These are phyloP conservation scores for Gobio gobio DNA, from an alignment of 2,113 vertebrate species.

Conservation along the genomic window DNA sequence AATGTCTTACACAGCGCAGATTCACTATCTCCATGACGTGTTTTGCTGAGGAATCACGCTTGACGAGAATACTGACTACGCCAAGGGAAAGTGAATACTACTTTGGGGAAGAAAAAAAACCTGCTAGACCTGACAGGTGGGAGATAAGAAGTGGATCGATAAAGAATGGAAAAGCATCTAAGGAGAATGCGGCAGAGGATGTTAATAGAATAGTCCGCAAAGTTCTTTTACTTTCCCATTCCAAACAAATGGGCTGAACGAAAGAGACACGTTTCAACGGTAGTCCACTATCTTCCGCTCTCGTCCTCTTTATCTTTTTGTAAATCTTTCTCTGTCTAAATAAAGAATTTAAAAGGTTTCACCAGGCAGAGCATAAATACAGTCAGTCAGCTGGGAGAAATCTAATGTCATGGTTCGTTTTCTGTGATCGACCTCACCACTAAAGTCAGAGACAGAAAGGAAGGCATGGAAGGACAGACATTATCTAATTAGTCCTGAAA, in stretches of 20 bases:
- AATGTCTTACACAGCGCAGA: constrained; percentile 30
- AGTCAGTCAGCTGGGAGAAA: neutral
- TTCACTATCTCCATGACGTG: neutral
- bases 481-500: constrained; percentile 17
- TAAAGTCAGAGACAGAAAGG: neutral
- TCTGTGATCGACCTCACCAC: neutral
- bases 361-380: neutral
- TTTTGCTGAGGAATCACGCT: neutral
- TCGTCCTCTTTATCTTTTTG: neutral
- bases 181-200: neutral
- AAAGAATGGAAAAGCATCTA: neutral
- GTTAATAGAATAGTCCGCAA: neutral
- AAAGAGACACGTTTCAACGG: neutral
- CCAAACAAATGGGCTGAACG: neutral
- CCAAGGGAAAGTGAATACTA: neutral
- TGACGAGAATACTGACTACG: neutral
- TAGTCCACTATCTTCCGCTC: neutral
- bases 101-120: neutral
- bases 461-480: neutral
- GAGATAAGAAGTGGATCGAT: neutral
- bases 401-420: constrained; percentile 12
- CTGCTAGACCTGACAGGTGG: neutral
- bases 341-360: constrained; percentile 1
- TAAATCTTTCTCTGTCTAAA: neutral
- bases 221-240: neutral